These are phyloP conservation scores for Sebastes miniatus DNA, from an alignment of 2,797 vertebrate genomes.

Conservation along the genomic window DNA sequence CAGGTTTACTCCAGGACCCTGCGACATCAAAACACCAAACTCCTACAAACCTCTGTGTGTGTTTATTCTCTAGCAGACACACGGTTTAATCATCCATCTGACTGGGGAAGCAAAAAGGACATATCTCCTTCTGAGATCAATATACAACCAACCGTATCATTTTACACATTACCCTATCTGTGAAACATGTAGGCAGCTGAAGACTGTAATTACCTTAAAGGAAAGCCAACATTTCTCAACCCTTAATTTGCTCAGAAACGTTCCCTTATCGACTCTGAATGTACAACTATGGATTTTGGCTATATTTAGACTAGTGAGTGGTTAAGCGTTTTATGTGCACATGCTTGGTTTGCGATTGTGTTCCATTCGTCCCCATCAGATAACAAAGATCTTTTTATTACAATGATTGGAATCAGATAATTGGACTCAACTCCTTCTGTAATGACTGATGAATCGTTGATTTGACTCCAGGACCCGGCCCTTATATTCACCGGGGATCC, in stretches of 20 bases:
- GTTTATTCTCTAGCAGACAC: not conserved
- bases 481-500: conserved; percentile 65
- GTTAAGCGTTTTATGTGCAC: conserved; percentile 55
- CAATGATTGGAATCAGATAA: conserved; percentile 69
- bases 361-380: conserved; percentile 53
- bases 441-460: conserved; percentile 68
- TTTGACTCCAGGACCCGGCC: conserved; percentile 64
- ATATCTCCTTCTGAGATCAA: not conserved
- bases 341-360: conserved; percentile 57
- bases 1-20: not conserved
- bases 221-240: conserved; percentile 18
- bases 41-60: not conserved
- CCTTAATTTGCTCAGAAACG: conserved; percentile 38
- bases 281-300: conserved; percentile 40
- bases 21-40: not conserved
- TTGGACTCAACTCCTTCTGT: conserved; percentile 60
- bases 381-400: conserved; percentile 51
- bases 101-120: not conserved
- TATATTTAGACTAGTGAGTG: conserved; percentile 50
- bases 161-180: not conserved
- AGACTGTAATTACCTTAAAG: conserved; percentile 18
- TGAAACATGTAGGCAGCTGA: not conserved
- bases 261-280: conserved; percentile 23
- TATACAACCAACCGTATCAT: not conserved
- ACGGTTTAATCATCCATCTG: not conserved